phyloP scores from a whole-genome alignment of 2,888 invertebrate genomes.

The Chaitophorus viminalis region DNA sequence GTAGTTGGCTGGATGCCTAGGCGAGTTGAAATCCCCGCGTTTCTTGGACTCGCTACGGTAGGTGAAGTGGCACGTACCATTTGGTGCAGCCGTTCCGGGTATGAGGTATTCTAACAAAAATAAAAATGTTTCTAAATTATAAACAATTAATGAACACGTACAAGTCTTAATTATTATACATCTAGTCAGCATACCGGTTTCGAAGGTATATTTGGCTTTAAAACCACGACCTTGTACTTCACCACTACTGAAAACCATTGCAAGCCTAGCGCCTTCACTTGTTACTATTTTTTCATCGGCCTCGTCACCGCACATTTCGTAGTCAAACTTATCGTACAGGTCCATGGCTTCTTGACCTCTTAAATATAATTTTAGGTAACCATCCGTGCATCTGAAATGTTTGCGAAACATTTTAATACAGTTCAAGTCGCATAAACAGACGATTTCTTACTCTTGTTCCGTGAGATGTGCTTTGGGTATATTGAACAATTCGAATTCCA shows the following conservation, averaged over 20 bases:
- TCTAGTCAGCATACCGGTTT: constrained; percentile 74
- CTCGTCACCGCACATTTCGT: constrained; percentile 86
- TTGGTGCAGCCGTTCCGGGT: constrained; percentile 92
- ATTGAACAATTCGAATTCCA: constrained; percentile 89
- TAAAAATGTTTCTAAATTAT: constrained; percentile 13
- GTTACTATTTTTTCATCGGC: constrained; percentile 78
- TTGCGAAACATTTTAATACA: not conserved
- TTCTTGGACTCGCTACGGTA: constrained; percentile 89
- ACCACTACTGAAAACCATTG: constrained; percentile 95
- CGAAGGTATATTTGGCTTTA: constrained; percentile 86
- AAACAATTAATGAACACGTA: constrained; percentile 4
- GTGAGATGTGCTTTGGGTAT: constrained; percentile 87
- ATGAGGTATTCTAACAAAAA: constrained; percentile 82
- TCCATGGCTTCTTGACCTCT: constrained; percentile 93
- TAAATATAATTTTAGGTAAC: constrained; percentile 88
- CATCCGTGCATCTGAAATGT: constrained; percentile 80
- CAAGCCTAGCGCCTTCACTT: constrained; percentile 91
- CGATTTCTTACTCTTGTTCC: constrained; percentile 79
- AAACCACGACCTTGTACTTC: constrained; percentile 91
- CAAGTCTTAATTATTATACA: constrained; percentile 17
- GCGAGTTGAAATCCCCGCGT: constrained; percentile 93
- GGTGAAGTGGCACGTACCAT: constrained; percentile 90
- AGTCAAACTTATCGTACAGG: constrained; percentile 92
- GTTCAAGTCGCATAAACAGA: not conserved
- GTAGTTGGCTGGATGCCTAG: constrained; percentile 95